Evolutionary conservation across 2,113 vertebrate genomes (phyloP), one percentile per base, ranked within the genome.

Genomic region (Oenanthe melanoleuca): DNA sequence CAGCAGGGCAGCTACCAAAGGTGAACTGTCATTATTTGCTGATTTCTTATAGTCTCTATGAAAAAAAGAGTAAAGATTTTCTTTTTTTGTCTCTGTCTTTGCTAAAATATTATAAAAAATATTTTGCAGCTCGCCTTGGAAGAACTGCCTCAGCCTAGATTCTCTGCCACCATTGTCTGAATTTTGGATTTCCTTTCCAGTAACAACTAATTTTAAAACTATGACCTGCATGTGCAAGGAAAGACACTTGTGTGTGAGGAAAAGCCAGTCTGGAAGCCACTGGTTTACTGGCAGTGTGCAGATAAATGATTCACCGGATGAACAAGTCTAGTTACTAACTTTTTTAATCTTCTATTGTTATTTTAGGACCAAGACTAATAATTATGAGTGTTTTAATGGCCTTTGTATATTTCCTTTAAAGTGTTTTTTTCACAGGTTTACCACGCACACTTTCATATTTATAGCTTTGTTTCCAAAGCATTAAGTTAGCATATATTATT

Each of bases 201-300:
- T 69, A 93, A 85, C 24, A 87, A 88, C 59, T 94, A 55, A 92
- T 86, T 92, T 91, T 87, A 92, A 94, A 95, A 77, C 74, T 63
- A 49, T 71, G 89, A 87, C 78, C 24, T 70, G 34, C 2, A 10
- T 83, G 34, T 91, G 61, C 61, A 84, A 83, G 57, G 47, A 75
- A 65, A 86, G 82, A 95, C 67, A 67, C 63, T 82, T 80, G 20
- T 44, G 57, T 57, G n/a, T 87, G 57, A 92, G 42, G 64, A 92
- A 73, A 70, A 89, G 55, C 37, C 45, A 72, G 3, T 28, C 1
- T 85, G 67, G 71, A 89, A 88, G n/a, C 22, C 50, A 61, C 55
- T 75, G 63, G 38, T 29, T 89, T 89, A 75, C 74, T 80, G 70
- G 55, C 66, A 89, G 40, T 1, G 33, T 85, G 57, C 25, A 93